Evolutionary conservation across 1,140 invertebrate genomes (phyloP).

Genomic region (Papilio dardanus): DNA sequence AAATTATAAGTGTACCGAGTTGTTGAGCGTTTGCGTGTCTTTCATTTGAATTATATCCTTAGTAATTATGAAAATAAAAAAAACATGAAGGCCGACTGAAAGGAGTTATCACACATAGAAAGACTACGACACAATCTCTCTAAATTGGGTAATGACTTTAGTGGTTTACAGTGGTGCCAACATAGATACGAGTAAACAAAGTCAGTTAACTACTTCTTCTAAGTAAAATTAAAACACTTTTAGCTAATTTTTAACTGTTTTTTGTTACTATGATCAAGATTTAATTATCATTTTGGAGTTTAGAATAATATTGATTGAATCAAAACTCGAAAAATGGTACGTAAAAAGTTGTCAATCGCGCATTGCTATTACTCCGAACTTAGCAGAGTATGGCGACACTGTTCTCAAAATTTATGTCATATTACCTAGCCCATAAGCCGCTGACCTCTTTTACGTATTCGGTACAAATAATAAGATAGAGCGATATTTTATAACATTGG

Average conservation of each 20-base stretch:
- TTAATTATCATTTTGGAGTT: neutral
- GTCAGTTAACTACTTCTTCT: neutral
- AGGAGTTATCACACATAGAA: no score
- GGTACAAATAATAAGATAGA: conserved; percentile 37
- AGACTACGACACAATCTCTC: no score
- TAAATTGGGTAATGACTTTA: no score
- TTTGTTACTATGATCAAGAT: neutral
- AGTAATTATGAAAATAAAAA: no score
- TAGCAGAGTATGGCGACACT: conserved; percentile 59
- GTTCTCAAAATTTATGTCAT: conserved; percentile 69
- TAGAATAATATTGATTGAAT: neutral
- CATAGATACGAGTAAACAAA: no score
- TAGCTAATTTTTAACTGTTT: neutral
- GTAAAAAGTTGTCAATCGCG: neutral
- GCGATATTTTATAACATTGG: neutral
- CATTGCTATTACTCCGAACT: conserved; percentile 14
- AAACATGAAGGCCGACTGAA: no score
- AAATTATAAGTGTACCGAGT: neutral
- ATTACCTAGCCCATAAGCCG: conserved; percentile 68
- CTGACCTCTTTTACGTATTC: conserved; percentile 60
- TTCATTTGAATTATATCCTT: no score
- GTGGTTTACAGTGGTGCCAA: no score
- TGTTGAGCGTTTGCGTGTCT: no score
- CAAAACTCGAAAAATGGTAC: neutral
- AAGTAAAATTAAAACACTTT: neutral